Conservation (phyloP, 2,888 invertebrate species). For the Amphipoea lucens region DNA sequence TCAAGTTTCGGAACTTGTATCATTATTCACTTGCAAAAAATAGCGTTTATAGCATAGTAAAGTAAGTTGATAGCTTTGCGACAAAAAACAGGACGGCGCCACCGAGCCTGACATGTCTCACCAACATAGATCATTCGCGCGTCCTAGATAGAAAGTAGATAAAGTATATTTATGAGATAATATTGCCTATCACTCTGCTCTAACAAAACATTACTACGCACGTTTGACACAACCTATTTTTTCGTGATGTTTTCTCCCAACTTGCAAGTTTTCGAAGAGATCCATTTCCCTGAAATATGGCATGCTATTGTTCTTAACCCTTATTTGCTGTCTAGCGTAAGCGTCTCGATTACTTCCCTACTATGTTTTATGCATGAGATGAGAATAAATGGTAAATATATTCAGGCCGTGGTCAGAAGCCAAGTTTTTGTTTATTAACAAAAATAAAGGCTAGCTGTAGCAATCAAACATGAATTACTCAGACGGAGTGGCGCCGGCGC, state of each 20-base stretch:
- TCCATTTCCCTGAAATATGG: conserved; percentile 60
- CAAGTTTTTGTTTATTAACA: conserved; percentile 62
- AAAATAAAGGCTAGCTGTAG: conserved; percentile 64
- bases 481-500: conserved; percentile 63
- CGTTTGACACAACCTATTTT: conserved; percentile 50
- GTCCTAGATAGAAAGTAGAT: conserved; percentile 73
- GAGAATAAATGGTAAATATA: conserved; percentile 69
- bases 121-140: conserved; percentile 75
- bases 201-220: conserved; percentile 45
- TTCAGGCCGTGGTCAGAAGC: conserved; percentile 68
- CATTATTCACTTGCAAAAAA: conserved; percentile 55
- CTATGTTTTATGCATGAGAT: conserved; percentile 80
- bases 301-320: conserved; percentile 64
- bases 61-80: conserved; percentile 63
- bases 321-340: conserved; percentile 64
- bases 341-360: conserved; percentile 63
- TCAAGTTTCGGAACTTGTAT: conserved; percentile 41
- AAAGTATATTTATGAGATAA: conserved; percentile 65
- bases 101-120: conserved; percentile 70
- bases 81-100: conserved; percentile 73
- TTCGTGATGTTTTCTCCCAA: conserved; percentile 33
- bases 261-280: conserved; percentile 40
- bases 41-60: conserved; percentile 43
- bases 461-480: conserved; percentile 66
- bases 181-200: conserved; percentile 55